Evolutionary conservation across 2,888 invertebrate species (phyloP).

Genomic region (Tipula confusa): DNA sequence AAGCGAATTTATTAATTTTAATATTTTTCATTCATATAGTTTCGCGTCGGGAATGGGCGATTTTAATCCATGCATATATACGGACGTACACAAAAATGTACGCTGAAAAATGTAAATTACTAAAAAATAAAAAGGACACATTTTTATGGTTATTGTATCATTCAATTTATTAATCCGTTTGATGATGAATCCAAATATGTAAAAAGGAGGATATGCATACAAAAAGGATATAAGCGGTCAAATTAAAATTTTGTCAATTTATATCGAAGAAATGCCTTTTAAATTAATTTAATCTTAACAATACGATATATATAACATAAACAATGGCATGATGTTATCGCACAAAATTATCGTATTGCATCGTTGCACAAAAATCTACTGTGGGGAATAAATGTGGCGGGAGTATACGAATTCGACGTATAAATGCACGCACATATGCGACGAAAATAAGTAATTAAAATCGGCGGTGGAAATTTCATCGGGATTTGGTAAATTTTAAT

Average conservation of each 20-base stretch:
- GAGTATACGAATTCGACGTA: too few species aligned
- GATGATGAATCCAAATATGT: background rate
- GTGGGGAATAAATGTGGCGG: background rate
- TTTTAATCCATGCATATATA: background rate
- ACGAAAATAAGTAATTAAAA: constrained; percentile 6
- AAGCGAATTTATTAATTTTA: background rate
- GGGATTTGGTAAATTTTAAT: background rate
- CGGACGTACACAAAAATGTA: background rate
- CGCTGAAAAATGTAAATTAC: background rate
- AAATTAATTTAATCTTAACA: background rate
- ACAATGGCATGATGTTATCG: too few species aligned
- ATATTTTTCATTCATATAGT: background rate
- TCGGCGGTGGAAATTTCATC: background rate
- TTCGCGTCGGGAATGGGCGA: background rate
- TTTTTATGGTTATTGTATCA: background rate
- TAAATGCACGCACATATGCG: too few species aligned
- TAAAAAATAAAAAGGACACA: background rate
- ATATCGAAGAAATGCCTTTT: background rate
- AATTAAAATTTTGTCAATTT: background rate
- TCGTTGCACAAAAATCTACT: background rate
- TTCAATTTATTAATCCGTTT: background rate
- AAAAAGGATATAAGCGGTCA: background rate
- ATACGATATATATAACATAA: too few species aligned
- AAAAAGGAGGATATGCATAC: background rate
- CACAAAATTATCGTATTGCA: too few species aligned